phyloP scores from a whole-genome alignment of 1,140 invertebrate species.

The Goniozus legneri region DNA sequence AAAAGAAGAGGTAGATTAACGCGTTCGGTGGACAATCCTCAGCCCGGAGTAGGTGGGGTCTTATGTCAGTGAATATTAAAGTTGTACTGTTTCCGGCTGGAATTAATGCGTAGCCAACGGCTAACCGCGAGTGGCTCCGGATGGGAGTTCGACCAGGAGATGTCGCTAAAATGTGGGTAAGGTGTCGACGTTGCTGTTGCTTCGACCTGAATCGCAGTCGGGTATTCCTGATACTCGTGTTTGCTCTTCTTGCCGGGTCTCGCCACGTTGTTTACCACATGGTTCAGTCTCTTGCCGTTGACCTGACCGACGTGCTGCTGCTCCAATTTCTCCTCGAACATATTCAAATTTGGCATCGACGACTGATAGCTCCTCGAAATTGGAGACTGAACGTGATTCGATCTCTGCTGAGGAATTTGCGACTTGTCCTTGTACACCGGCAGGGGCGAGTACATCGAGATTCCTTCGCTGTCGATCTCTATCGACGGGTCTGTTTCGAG shows the following conservation, averaged over 20 bases:
- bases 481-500: no score
- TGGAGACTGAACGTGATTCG: conserved; percentile 27
- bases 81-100: conserved; percentile 52
- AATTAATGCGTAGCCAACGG: conserved; percentile 50
- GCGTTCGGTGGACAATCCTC: conserved; percentile 33
- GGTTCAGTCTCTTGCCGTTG: conserved; percentile 42
- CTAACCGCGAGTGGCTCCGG: conserved; percentile 50
- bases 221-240: conserved; percentile 35
- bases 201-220: conserved; percentile 44
- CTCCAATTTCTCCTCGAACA: conserved; percentile 31
- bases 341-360: conserved; percentile 30
- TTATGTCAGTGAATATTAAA: conserved; percentile 56
- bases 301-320: conserved; percentile 27
- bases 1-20: no score
- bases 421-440: conserved; percentile 38
- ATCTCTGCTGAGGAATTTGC: conserved; percentile 35
- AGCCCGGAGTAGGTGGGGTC: conserved; percentile 52
- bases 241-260: conserved; percentile 31
- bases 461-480: no score
- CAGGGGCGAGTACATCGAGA: conserved; percentile 36
- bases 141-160: conserved; percentile 50
- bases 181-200: conserved; percentile 42
- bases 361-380: conserved; percentile 27
- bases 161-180: conserved; percentile 45
- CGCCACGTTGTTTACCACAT: conserved; percentile 16